Conservation (phyloP, 1,140 invertebrate species). For the Acromyrmex charruanus region DNA sequence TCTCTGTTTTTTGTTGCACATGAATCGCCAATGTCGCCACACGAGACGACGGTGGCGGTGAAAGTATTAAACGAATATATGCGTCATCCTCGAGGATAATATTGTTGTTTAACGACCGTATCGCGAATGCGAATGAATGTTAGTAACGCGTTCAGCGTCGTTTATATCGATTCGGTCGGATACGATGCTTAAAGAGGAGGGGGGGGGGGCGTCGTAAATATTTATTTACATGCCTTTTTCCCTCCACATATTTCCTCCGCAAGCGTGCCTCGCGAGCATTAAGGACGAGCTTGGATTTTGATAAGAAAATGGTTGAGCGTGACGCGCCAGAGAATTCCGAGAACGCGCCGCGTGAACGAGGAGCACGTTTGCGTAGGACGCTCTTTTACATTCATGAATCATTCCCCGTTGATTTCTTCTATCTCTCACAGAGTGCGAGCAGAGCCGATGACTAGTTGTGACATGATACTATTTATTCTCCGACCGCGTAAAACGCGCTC, state of each 20-base stretch:
- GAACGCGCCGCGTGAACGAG: conserved; percentile 1
- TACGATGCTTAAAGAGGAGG: not conserved
- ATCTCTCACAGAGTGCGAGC: conserved; percentile 12
- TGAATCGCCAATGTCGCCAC: not conserved
- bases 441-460: conserved; percentile 55
- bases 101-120: conserved; percentile 21
- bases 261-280: conserved; percentile 5
- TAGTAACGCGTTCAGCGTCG: not conserved
- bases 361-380: conserved; percentile 30
- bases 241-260: no score
- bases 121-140: conserved; percentile 33
- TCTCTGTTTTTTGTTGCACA: not conserved
- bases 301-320: conserved; percentile 17
- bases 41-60: not conserved
- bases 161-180: conserved; percentile 48
- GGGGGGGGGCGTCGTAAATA: not conserved
- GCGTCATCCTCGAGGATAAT: conserved; percentile 25
- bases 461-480: conserved; percentile 36
- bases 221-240: conserved; percentile 33
- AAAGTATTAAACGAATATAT: conserved; percentile 45
- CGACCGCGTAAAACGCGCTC: conserved; percentile 4
- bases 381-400: conserved; percentile 55
- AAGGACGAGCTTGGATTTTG: conserved; percentile 20
- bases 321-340: not conserved
- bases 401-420: conserved; percentile 33